Percentiles rank a stretch among this genome's conserved stretches.
phyloP scores from a whole-genome alignment of 2,888 invertebrate genomes.

The Amblyteles armatorius region DNA sequence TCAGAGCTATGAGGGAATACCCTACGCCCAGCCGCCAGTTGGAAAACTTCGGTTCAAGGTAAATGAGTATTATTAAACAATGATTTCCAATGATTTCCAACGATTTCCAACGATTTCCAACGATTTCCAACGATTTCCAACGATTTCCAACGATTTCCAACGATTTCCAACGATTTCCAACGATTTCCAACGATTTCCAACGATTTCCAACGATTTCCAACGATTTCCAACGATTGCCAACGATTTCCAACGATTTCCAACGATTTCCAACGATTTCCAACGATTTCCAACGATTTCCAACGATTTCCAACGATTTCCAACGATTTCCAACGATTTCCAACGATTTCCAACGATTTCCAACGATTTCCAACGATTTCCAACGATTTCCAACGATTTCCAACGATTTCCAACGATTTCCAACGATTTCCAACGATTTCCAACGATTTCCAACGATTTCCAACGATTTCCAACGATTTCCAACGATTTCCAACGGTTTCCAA shows the following conservation, averaged over 20 bases:
- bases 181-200: neutral
- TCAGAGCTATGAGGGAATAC: slow-evolving; percentile 68
- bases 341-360: neutral
- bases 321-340: neutral
- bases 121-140: no score
- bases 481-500: no score
- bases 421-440: neutral
- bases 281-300: neutral
- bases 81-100: neutral
- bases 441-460: neutral
- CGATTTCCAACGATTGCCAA: neutral
- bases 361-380: neutral
- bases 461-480: no score
- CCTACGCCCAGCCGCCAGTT: slow-evolving; percentile 69
- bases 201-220: neutral
- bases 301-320: neutral
- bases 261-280: neutral
- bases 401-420: neutral
- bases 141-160: no score
- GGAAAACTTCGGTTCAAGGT: slow-evolving; percentile 69
- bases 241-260: neutral
- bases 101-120: no score
- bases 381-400: neutral
- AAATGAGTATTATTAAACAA: neutral
- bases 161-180: neutral